Percentiles rank a stretch among this genome's conserved stretches.
These are phyloP conservation scores for Prunella himalayana DNA, from an alignment of 2,113 vertebrate genomes.

Conservation along the genomic window DNA sequence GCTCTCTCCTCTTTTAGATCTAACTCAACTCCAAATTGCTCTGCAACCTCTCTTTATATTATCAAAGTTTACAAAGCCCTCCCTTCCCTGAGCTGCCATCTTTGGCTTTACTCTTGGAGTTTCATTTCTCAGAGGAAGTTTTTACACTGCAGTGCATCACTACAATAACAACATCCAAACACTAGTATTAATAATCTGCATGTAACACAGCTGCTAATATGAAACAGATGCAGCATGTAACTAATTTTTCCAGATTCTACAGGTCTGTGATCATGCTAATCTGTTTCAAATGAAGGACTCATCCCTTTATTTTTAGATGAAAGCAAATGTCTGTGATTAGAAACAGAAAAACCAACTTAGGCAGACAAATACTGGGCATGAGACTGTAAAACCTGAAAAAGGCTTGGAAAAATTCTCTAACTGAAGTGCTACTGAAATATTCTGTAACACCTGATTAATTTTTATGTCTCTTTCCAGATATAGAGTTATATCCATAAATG, in stretches of 20 bases:
- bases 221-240: neutral
- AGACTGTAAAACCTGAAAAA: neutral
- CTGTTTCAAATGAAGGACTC: neutral
- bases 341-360: neutral
- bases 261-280: neutral
- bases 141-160: neutral
- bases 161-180: neutral
- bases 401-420: neutral
- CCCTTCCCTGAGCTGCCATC: neutral
- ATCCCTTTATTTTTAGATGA: neutral
- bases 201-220: neutral
- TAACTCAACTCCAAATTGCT: neutral
- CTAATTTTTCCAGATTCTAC: neutral
- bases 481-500: neutral
- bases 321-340: conserved; percentile 16
- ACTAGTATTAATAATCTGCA: neutral
- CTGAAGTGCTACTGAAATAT: neutral
- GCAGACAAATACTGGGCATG: neutral
- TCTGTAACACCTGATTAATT: neutral
- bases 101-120: neutral
- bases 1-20: neutral
- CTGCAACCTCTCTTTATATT: neutral
- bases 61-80: neutral
- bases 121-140: neutral
- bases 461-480: neutral